Base-by-base conservation (phyloP, 2,888 invertebrate genomes). In the Salpingus planirostris region DNA sequence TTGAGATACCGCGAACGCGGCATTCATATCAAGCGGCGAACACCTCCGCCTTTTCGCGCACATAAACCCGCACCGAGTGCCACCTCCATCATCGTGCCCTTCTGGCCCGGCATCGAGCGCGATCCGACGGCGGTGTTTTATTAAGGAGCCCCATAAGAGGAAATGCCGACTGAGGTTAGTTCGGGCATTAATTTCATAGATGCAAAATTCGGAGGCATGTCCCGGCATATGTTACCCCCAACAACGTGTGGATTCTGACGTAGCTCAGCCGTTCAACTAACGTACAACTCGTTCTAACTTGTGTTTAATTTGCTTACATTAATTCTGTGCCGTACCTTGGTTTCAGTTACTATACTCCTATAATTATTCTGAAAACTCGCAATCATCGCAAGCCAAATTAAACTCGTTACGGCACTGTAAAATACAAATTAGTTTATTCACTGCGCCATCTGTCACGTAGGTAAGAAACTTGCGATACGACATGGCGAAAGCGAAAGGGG, bases 161-260 rank as follows among this genome's bases (percentile, higher is more conserved):
- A 29, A 21, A 14, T 18, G 5, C 18, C 18, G 18, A 6, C 18
- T 18, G 18, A 5, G 5, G 5, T 18, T 18, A 18, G 18, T 18
- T 18, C 18, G 18, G 5, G 18, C 31, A 36, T 38, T 41, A 39
- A 41, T 40, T 44, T 44, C 35, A 38, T 42, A 33, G 37, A 44
- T 44, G 41, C 38, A 42, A 44, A 44, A 38, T 33, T 32, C 31
- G 33, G 33, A 29, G 33, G 21, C 41, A 39, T 44, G 44, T 42
- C 31, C 28, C 21, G 26, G 44, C 44, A 42, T 44, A 38, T 44
- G 44, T 38, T 44, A 39, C 44, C n/a, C n/a, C n/a, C 38, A 33
- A 31, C 40, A 34, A 35, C 27, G 29, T 33, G 34, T 38, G 37
- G 31, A 40, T 37, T 39, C 38, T 42, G 37, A 44, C 38, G 31